A percentile compares a stretch with the other conserved stretches of the same genome.
These are phyloP conservation scores for Caerostris darwini DNA, from an alignment of 1,140 invertebrate species.

Conservation along the genomic window DNA sequence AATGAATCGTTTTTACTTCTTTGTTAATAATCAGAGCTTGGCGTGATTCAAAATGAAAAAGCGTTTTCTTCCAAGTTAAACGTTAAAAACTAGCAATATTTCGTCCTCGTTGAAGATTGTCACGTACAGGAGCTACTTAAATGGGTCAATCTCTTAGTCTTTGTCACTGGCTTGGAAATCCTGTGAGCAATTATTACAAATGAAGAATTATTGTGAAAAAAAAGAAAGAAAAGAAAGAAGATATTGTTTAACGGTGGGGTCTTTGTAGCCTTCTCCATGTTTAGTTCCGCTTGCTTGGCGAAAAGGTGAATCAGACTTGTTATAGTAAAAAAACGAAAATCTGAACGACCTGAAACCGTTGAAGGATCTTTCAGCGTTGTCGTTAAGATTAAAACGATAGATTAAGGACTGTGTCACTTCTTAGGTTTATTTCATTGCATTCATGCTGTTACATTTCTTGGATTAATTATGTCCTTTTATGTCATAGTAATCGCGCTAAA, in stretches of 20 bases:
- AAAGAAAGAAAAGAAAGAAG: neutral
- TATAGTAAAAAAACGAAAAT: slow-evolving; percentile 19
- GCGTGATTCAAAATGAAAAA: slow-evolving; percentile 26
- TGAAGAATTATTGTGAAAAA: slow-evolving; percentile 61
- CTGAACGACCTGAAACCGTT: slow-evolving; percentile 16
- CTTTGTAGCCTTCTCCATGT: slow-evolving; percentile 38
- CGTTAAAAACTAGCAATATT: neutral
- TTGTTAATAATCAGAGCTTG: slow-evolving; percentile 67
- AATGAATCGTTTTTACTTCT: slow-evolving; percentile 17
- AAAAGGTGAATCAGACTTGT: slow-evolving; percentile 18
- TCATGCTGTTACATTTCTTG: neutral
- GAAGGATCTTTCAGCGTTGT: slow-evolving; percentile 38
- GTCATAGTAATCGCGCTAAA: slow-evolving; percentile 9
- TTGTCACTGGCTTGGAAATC: slow-evolving; percentile 62
- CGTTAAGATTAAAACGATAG: slow-evolving; percentile 33
- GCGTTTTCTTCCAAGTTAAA: neutral
- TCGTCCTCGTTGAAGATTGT: neutral
- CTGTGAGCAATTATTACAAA: slow-evolving; percentile 52
- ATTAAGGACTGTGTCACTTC: slow-evolving; percentile 34
- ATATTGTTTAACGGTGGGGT: slow-evolving; percentile 45
- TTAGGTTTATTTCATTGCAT: neutral
- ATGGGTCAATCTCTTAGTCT: slow-evolving; percentile 49
- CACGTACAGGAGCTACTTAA: slow-evolving; percentile 10
- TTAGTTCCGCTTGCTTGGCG: slow-evolving; percentile 67
- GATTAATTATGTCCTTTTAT: slow-evolving; percentile 29